Conservation (phyloP, 2,888 invertebrate genomes). For the Erebia aethiops region DNA sequence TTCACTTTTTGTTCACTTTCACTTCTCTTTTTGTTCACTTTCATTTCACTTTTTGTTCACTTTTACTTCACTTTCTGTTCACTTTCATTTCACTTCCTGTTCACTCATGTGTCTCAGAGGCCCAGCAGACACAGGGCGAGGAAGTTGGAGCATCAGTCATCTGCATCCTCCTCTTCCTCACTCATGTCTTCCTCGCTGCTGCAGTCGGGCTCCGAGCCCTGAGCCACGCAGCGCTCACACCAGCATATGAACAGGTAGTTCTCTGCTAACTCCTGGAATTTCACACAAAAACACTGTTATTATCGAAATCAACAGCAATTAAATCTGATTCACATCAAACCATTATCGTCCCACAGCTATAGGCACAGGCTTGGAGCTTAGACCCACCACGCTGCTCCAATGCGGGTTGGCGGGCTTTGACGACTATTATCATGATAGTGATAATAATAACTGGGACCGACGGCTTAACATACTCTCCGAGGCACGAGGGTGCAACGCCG, state of each 20-base stretch:
- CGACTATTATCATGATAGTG: no score
- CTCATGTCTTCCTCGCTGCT: slow-evolving; percentile 92
- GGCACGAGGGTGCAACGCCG: no score
- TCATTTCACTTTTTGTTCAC: slow-evolving; percentile 11
- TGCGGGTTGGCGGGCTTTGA: no score
- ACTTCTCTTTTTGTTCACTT: background rate
- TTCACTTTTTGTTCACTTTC: slow-evolving; percentile 18
- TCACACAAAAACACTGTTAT: background rate
- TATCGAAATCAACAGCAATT: background rate
- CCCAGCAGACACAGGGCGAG: slow-evolving; percentile 77
- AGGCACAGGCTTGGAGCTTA: no score
- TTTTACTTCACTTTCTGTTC: slow-evolving; percentile 8
- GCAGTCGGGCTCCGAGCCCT: slow-evolving; percentile 89
- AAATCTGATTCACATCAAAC: no score
- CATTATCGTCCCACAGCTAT: no score
- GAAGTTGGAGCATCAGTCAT: slow-evolving; percentile 80
- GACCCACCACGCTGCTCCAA: no score
- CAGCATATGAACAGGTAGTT: slow-evolving; percentile 92
- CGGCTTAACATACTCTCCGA: no score
- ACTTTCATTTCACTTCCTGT: slow-evolving; percentile 8
- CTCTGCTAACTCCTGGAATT: slow-evolving; percentile 82
- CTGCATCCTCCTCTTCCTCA: slow-evolving; percentile 74
- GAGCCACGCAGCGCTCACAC: slow-evolving; percentile 89
- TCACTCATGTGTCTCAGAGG: slow-evolving; percentile 51
- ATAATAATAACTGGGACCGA: no score